Base-by-base conservation (phyloP, 2,113 vertebrate genomes). In the Semnopithecus entellus region DNA sequence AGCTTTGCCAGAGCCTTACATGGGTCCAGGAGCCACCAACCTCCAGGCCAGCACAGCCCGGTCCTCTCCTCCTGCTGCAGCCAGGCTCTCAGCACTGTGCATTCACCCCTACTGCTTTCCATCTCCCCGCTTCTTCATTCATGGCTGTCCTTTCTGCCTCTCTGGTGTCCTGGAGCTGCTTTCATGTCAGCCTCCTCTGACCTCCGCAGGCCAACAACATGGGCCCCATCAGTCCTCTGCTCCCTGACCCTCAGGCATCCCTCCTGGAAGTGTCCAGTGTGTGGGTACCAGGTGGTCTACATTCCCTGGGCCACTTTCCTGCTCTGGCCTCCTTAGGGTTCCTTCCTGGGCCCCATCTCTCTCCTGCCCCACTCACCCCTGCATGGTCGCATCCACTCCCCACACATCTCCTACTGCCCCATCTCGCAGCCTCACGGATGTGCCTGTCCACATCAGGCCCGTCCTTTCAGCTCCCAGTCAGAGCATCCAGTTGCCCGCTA, bases 341-440 rank as follows among this genome's bases (percentile, higher is more conserved):
- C 35, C 9, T 14, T 76, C n/a, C 57, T 35, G 25, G 27, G 8
- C 8, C 5, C 32, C 4, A 14, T 40, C 30, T 50, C n/a, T 2
- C 13, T 68, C 7, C 25, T 55, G 45, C 25, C 43, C n/a, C 23
- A 1, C 18, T 59, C 8, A 2, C 11, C 25, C n/a, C 27, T 72
- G 38, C 20, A 73, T 0, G 13, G 30, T 48, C 6, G 8, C 7
- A n/a, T 1, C 13, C 3, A 35, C 7, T 8, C 14, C 43, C 78
- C 0, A 55, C 11, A 32, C 7, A 4, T 22, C 64, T 6, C 2
- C 16, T 2, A 5, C 23, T 14, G 75, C 14, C 38, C 22, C 14
- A 0, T 43, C 20, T 22, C 35, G 18, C 73, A 82, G 48, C 30
- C 2, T 1, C 10, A 0, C 0, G 0, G 8, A 25, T 30, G 27